Percentiles rank a stretch among this genome's conserved stretches.
Conservation (phyloP, 2,888 invertebrate genomes). For the Myopa tessellatipennis region DNA sequence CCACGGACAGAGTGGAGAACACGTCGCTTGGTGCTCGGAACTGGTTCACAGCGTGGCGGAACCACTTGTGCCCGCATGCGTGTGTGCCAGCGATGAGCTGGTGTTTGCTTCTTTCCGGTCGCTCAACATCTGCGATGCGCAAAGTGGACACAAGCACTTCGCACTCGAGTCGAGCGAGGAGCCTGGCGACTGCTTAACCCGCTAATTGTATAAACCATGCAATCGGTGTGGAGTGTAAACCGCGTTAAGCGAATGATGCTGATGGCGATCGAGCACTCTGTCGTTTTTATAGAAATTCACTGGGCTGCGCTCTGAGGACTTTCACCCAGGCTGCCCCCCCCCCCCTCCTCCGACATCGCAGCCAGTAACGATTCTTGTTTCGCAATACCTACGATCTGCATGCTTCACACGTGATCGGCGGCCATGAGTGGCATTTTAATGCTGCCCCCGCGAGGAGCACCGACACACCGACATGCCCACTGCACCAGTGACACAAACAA, state of each 20-base stretch:
- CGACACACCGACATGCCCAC: background rate
- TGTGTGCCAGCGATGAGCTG: background rate
- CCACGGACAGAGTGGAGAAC: background rate
- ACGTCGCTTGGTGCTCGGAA: background rate
- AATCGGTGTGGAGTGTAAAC: no score
- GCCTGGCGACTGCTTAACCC: no score
- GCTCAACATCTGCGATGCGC: constrained; percentile 21
- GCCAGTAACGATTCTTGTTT: background rate
- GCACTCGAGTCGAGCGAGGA: background rate
- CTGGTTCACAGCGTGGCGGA: background rate
- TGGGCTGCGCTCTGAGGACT: no score
- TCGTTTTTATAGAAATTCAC: no score
- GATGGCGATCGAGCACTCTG: no score
- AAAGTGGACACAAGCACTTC: background rate
- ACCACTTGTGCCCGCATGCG: background rate
- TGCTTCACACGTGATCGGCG: constrained; percentile 4
- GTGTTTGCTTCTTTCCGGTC: constrained; percentile 28
- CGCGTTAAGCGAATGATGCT: no score
- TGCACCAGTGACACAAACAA: constrained; percentile 23
- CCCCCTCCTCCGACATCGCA: no score
- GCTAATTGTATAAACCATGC: no score
- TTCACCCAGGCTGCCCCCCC: no score
- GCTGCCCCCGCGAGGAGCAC: background rate
- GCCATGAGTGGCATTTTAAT: background rate
- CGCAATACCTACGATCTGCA: background rate